Base-by-base conservation (phyloP, 1,140 invertebrate genomes). In the Zelostemma sp. region DNA sequence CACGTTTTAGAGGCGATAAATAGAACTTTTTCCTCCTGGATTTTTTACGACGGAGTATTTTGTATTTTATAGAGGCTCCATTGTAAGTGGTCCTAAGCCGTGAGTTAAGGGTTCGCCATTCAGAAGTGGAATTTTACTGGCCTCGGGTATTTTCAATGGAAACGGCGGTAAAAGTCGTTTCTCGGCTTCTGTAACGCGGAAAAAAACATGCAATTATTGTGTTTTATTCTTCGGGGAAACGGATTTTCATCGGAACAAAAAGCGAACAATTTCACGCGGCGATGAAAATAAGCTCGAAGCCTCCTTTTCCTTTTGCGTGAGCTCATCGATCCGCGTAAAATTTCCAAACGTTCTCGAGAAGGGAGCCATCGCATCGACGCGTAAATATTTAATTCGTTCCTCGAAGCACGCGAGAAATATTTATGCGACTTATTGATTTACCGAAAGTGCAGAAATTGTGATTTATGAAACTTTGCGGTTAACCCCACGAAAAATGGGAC, bases 21-120 rank as follows among this genome's bases (percentile, higher is more conserved):
- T 21, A 31, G 14, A 58, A 54, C 47, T 35, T 63, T 58, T 68
- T 35, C 9, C 14, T 54, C 38, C 35, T 48, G 46, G 58, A 54
- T 47, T 57, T 68, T 68, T 68, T 68, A 68, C 35, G 53, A 43
- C 59, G n/a, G 6, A 47, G 12, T 21, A 62, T 68, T 62, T 62
- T 68, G 25, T 45, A 33, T 41, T 67, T 67, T 60, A 56, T 67
- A 50, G 57, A 67, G 50, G 57, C 49, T 14, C 31, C 49, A 55
- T 46, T 66, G 11, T 17, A n/a, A 18, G 55, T 21, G 40, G 33
- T 45, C 56, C 35, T 43, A 35, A 66, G 49, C 50, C 47, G 47
- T 41, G 48, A 58, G 41, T 58, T 40, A 53, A 49, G 55, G 21
- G 11, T 59, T 58, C 19, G n/a, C n/a, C n/a, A 25, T 25, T 25